These are phyloP conservation scores for Struthio camelus DNA, from an alignment of 2,113 vertebrate species.

Conservation along the genomic window DNA sequence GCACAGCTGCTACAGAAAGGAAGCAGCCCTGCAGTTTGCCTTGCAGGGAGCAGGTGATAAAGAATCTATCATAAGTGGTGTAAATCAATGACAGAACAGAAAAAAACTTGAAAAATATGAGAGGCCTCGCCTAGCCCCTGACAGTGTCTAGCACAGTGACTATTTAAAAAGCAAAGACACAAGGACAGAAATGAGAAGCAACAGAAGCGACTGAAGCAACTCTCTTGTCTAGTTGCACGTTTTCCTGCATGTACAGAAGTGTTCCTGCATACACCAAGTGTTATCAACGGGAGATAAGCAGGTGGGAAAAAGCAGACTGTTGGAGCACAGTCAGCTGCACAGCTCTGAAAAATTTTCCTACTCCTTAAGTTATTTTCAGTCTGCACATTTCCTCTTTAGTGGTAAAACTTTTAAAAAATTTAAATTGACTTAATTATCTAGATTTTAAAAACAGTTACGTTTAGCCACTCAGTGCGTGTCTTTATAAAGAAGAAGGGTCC, in stretches of 20 bases:
- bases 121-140: not conserved
- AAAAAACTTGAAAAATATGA: not conserved
- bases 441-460: not conserved
- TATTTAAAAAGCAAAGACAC: not conserved
- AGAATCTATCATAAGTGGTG: not conserved
- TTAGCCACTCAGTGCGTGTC: not conserved
- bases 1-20: conserved; percentile 36
- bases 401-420: conserved; percentile 1
- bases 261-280: not conserved
- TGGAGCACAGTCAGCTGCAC: not conserved
- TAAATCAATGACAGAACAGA: not conserved
- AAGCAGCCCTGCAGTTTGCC: not conserved
- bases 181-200: not conserved
- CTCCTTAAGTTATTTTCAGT: not conserved
- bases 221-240: not conserved
- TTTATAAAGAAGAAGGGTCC: not conserved
- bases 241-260: not conserved
- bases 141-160: not conserved
- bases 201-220: not conserved
- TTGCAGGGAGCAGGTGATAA: conserved; percentile 24
- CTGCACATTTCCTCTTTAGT: not conserved
- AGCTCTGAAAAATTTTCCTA: not conserved
- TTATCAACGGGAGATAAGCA: not conserved
- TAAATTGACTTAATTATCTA: not conserved
- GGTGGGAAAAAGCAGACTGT: not conserved